A percentile compares a stretch with the other conserved stretches of the same genome.
phyloP scores from a whole-genome alignment of 2,113 vertebrate species.

The Odontesthes bonariensis region DNA sequence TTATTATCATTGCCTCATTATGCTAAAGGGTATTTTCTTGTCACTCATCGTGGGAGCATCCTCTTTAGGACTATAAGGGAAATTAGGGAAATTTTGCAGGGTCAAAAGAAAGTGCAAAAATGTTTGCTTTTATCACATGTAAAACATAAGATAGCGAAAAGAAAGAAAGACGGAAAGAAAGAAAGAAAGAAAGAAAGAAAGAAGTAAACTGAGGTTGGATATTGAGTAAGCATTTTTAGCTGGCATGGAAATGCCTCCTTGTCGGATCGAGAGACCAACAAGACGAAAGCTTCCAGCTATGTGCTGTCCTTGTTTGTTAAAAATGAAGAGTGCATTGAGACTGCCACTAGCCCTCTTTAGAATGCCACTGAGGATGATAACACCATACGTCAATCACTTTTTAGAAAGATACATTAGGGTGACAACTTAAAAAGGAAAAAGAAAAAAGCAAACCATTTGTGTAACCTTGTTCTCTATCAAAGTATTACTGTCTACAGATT shows the following conservation, averaged over 20 bases:
- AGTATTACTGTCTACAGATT: constrained; percentile 24
- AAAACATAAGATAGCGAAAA: too few relatives aligned
- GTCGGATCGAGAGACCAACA: constrained; percentile 68
- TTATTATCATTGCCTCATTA: constrained; percentile 78
- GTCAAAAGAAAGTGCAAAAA: neutral
- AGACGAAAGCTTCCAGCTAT: constrained; percentile 76
- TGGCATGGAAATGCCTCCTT: constrained; percentile 70
- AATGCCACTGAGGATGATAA: constrained; percentile 76
- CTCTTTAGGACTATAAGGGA: constrained; percentile 14
- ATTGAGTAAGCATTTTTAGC: constrained; percentile 54
- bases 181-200: neutral
- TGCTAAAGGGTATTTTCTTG: constrained; percentile 79
- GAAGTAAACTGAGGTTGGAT: constrained; percentile 10
- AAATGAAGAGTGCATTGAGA: constrained; percentile 73
- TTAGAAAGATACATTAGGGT: constrained; percentile 60
- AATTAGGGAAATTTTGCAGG: constrained; percentile 12
- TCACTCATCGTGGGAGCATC: constrained; percentile 68
- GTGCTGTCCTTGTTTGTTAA: constrained; percentile 79
- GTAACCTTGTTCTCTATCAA: constrained; percentile 23
- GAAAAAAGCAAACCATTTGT: constrained; percentile 41
- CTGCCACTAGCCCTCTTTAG: constrained; percentile 75
- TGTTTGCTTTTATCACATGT: neutral
- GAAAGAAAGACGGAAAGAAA: too few relatives aligned
- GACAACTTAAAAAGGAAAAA: constrained; percentile 62
- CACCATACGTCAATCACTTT: constrained; percentile 74